Percentiles rank a stretch among this genome's conserved stretches.
Evolutionary conservation across 2,888 invertebrate genomes (phyloP).

Genomic region (Acheta domesticus): DNA sequence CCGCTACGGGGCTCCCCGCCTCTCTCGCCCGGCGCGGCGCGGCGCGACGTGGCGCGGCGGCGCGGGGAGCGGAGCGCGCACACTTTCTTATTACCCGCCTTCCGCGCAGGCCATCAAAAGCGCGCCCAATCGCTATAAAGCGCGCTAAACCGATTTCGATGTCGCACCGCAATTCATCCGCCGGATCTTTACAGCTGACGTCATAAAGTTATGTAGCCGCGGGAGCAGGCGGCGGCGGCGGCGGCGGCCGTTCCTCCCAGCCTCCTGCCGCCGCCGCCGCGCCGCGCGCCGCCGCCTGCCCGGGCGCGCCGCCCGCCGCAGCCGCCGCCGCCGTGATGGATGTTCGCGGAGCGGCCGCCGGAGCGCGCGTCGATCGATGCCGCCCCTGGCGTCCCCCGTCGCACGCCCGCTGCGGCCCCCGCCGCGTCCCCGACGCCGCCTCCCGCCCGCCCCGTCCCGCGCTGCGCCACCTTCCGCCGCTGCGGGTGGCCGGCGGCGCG

Average conservation of each 20-base stretch:
- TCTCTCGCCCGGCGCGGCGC: neutral
- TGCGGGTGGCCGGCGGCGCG: neutral
- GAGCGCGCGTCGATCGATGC: conserved; percentile 1
- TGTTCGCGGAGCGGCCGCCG: conserved; percentile 5
- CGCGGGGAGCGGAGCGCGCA: neutral
- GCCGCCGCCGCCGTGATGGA: conserved; percentile 4
- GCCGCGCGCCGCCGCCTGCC: neutral
- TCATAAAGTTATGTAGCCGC: conserved; percentile 18
- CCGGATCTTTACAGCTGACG: conserved; percentile 1
- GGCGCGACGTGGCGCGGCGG: neutral
- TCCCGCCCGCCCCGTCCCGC: neutral
- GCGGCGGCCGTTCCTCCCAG: neutral
- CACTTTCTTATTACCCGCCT: conserved; percentile 10
- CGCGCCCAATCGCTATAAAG: conserved; percentile 18
- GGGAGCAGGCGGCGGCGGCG: neutral
- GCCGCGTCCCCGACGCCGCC: neutral
- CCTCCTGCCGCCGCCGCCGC: neutral
- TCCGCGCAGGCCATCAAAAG: conserved; percentile 7
- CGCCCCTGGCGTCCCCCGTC: neutral
- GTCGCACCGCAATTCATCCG: conserved; percentile 18
- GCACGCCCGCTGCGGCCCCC: neutral
- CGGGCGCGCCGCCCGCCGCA: conserved; percentile 5
- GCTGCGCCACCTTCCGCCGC: too few relatives aligned
- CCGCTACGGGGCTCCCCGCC: neutral
- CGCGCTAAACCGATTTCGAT: conserved; percentile 18